Evolutionary conservation across 2,113 vertebrate genomes (phyloP), one percentile per base, ranked within the genome.

Genomic region (Chaetops frenatus): DNA sequence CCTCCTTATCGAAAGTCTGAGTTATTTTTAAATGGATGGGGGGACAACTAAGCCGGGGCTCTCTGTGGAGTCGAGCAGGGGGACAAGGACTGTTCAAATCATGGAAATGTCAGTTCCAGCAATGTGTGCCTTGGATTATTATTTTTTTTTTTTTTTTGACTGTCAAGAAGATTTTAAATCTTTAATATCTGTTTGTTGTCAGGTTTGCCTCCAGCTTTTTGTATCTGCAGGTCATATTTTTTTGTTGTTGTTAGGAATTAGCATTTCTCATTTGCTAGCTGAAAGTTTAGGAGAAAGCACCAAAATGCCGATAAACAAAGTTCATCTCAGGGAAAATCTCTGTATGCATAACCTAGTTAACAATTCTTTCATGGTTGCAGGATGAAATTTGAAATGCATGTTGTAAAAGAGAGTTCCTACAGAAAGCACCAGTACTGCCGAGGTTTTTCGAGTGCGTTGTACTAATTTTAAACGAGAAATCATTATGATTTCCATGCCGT

Each of bases 391-490:
- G 74, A 95, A 96, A 94, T 77, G 90, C 33, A 17, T 9, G 67
- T 84, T 94, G 80, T 51, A 92, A 95, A 86, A 72, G 67, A 78
- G 76, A 67, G 42, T 72, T 91, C 96, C 42, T 78, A 80, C 92
- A 81, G 92, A 96, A 95, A 96, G 74, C 69, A 44, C 47, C 11
- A 2, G 38, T 35, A 19, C 86, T 74, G 72, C 88, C 6, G 7
- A 66, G 82, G 81, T 66, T 93, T 78, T 92, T 73, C 2, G 25
- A 33, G 48, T 35, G n/a, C 1, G 12, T 72, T 69, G 93, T 50
- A 67, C 96, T 95, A 92, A 94, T 91, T 91, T 95, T 95, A 95
- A 95, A 93, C 35, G 2, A 85, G 91, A 94, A 97, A 93, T 90
- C 62, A 73, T 71, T 65, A 79, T 9, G 81, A 94, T 96, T 94